Conservation (phyloP, 2,113 vertebrate genomes). For the Cyrtonyx montezumae region DNA sequence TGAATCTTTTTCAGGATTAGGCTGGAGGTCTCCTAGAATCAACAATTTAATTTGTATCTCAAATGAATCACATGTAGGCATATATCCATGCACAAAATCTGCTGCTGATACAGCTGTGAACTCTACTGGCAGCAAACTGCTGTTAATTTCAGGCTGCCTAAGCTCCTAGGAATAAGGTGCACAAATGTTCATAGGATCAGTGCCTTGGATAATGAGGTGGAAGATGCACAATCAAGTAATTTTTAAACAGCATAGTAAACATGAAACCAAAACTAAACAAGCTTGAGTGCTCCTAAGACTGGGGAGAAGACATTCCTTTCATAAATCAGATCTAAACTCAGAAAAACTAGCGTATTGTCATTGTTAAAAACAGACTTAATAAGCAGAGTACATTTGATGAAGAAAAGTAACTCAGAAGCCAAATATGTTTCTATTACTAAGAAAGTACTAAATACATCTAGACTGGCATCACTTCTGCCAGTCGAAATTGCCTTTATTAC, state of each 20-base stretch:
- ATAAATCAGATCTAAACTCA: not conserved
- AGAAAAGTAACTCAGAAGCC: not conserved
- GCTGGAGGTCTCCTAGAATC: not conserved
- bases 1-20: not conserved
- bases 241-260: rapidly evolving
- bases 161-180: not conserved
- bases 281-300: not conserved
- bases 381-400: not conserved
- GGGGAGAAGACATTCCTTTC: not conserved
- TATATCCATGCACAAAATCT: not conserved
- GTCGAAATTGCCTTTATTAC: not conserved
- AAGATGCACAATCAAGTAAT: not conserved
- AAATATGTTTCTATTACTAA: not conserved
- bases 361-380: not conserved
- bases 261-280: not conserved
- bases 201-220: not conserved
- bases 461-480: not conserved
- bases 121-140: not conserved
- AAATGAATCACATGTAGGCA: not conserved
- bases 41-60: not conserved
- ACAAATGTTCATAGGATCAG: not conserved
- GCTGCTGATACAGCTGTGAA: not conserved
- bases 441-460: not conserved
- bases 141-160: not conserved
- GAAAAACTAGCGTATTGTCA: not conserved